These are phyloP conservation scores for Embidobia sp. DNA, from an alignment of 2,888 invertebrate species.

Conservation along the genomic window DNA sequence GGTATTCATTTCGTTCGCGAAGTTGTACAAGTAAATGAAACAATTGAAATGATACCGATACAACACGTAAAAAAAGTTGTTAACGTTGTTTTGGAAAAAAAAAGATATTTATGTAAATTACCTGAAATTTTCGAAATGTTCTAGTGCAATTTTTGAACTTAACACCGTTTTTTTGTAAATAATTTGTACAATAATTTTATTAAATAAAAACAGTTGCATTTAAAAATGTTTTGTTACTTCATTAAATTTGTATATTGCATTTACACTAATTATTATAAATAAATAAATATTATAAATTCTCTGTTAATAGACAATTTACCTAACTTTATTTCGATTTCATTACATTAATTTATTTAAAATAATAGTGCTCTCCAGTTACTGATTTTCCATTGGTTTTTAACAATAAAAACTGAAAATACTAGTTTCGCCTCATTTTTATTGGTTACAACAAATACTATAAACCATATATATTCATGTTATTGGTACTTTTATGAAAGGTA, in stretches of 20 bases:
- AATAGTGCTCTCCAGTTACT: too few relatives aligned
- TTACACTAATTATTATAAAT: too few relatives aligned
- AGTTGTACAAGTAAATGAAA: neutral
- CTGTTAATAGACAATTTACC: too few relatives aligned
- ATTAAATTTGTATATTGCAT: too few relatives aligned
- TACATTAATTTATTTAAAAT: too few relatives aligned
- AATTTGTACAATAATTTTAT: too few relatives aligned
- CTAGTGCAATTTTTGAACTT: neutral
- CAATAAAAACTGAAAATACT: too few relatives aligned
- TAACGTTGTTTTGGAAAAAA: constrained; percentile 7
- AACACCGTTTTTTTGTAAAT: neutral
- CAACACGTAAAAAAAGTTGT: constrained; percentile 3
- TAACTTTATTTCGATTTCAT: too few relatives aligned
- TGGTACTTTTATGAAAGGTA: neutral
- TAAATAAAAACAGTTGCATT: too few relatives aligned
- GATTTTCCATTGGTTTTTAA: too few relatives aligned
- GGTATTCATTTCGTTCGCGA: neutral
- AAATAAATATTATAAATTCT: too few relatives aligned
- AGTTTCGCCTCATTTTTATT: neutral
- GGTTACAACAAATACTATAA: neutral
- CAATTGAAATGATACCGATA: neutral
- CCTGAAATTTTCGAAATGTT: constrained; percentile 7
- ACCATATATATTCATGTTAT: neutral
- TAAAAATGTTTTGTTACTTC: too few relatives aligned
- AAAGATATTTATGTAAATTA: constrained; percentile 1